Percentiles rank a stretch among this genome's conserved stretches.
Conservation (phyloP, 2,113 vertebrate species). For the Murina feae region DNA sequence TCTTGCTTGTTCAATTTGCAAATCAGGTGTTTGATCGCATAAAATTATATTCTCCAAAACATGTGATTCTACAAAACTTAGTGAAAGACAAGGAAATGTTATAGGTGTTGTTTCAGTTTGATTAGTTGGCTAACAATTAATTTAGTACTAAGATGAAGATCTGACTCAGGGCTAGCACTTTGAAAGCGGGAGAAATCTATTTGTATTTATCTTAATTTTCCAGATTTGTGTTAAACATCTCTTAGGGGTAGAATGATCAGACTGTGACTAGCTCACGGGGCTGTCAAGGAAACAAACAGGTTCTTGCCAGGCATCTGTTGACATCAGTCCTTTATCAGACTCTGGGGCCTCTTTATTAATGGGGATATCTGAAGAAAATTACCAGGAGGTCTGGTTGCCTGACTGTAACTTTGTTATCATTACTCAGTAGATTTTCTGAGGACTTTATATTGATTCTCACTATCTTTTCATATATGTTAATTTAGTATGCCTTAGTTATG, state of each 20-base stretch:
- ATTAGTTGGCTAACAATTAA: neutral
- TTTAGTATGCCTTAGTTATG: neutral
- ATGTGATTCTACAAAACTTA: neutral
- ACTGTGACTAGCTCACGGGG: neutral
- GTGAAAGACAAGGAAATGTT: neutral
- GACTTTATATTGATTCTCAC: neutral
- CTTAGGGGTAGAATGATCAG: neutral
- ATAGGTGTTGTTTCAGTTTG: neutral
- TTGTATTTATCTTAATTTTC: neutral
- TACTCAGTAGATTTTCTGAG: neutral
- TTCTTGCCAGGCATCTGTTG: neutral
- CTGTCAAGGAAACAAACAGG: neutral
- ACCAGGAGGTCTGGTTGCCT: neutral
- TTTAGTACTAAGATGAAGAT: neutral
- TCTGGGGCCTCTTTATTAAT: neutral
- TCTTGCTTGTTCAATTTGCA: neutral
- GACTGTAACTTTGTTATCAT: neutral
- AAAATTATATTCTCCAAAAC: conserved; percentile 29
- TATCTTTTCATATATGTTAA: neutral
- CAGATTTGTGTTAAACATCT: neutral
- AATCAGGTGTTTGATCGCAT: neutral
- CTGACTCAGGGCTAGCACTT: neutral
- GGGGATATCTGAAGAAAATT: neutral
- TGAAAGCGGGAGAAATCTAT: neutral
- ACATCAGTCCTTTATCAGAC: neutral